Evolutionary conservation across 1,140 invertebrate genomes (phyloP).

Genomic region (Zaprionus davidi): DNA sequence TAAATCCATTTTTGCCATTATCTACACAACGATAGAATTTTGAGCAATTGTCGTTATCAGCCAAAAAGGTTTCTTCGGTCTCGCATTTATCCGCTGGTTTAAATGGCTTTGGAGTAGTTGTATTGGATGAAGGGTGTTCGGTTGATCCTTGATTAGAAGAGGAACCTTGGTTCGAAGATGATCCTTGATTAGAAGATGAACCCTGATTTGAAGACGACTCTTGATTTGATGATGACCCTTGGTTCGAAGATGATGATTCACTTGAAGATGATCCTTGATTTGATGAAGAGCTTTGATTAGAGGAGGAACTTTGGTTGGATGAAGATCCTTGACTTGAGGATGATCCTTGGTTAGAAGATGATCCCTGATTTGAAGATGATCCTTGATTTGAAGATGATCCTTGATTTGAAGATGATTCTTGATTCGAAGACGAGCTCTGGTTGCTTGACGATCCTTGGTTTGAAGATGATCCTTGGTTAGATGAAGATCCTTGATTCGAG

Average conservation of each 20-base stretch:
- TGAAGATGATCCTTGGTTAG: constrained; percentile 17
- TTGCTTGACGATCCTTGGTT: constrained; percentile 30
- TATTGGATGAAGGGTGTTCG: constrained; percentile 7
- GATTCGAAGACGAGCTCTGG: constrained; percentile 39
- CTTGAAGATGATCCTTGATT: constrained; percentile 42
- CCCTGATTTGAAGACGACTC: constrained; percentile 41
- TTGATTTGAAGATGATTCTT: constrained; percentile 47
- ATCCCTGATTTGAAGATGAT: constrained; percentile 42
- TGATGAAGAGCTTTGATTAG: constrained; percentile 40
- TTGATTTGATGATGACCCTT: constrained; percentile 51
- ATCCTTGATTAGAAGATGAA: constrained; percentile 42
- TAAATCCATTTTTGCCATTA: constrained; percentile 86
- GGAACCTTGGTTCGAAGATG: constrained; percentile 52
- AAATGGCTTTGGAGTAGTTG: constrained; percentile 69
- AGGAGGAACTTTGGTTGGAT: constrained; percentile 22
- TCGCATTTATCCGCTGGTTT: constrained; percentile 78
- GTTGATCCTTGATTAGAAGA: constrained; percentile 44
- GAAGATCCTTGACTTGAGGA: constrained; percentile 41
- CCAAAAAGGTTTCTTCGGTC: constrained; percentile 86
- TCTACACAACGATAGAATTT: constrained; percentile 89
- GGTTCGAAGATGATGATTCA: constrained; percentile 46
- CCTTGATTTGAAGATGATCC: constrained; percentile 42
- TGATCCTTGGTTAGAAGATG: constrained; percentile 36
- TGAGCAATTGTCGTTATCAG: constrained; percentile 87
- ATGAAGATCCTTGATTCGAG: constrained; percentile 42